Conservation (phyloP, 2,888 invertebrate genomes). For the Seladonia tumulorum region DNA sequence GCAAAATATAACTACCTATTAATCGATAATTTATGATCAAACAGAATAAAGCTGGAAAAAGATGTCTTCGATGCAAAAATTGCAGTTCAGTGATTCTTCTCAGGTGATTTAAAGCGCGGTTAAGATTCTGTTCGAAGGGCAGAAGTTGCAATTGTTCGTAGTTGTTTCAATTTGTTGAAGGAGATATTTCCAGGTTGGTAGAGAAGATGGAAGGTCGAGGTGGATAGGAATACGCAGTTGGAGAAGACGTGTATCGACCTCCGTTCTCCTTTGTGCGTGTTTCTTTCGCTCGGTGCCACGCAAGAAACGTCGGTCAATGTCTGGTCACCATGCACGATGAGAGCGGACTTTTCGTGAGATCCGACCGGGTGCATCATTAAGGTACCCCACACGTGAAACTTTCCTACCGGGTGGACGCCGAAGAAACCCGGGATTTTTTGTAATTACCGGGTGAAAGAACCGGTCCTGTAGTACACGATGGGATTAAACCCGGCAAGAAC, state of each 20-base stretch:
- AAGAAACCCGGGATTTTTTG: conserved; percentile 57
- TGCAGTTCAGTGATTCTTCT: no score
- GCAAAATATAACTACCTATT: no score
- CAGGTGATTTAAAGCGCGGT: no score
- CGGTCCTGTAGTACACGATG: conserved; percentile 24
- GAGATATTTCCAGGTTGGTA: not conserved
- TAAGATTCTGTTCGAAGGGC: no score
- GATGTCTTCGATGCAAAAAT: no score
- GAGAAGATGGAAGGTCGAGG: not conserved
- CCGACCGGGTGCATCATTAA: conserved; percentile 74
- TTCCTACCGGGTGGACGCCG: conserved; percentile 54
- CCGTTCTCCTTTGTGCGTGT: conserved; percentile 1
- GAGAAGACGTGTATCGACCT: not conserved
- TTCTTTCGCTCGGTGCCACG: conserved; percentile 23
- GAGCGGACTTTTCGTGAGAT: conserved; percentile 69
- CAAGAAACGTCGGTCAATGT: conserved; percentile 57
- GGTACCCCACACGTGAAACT: conserved; percentile 63
- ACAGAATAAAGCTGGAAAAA: no score
- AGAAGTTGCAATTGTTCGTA: no score
- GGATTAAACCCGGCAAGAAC: conserved; percentile 50
- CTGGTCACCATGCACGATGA: conserved; percentile 64
- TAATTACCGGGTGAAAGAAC: conserved; percentile 44
- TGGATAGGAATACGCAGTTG: not conserved
- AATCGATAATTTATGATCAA: no score
- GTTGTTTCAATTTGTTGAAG: not conserved